A percentile compares a stretch with the other conserved stretches of the same genome.
These are phyloP conservation scores for Pedionomus torquatus DNA, from an alignment of 2,113 vertebrate genomes.

Conservation along the genomic window DNA sequence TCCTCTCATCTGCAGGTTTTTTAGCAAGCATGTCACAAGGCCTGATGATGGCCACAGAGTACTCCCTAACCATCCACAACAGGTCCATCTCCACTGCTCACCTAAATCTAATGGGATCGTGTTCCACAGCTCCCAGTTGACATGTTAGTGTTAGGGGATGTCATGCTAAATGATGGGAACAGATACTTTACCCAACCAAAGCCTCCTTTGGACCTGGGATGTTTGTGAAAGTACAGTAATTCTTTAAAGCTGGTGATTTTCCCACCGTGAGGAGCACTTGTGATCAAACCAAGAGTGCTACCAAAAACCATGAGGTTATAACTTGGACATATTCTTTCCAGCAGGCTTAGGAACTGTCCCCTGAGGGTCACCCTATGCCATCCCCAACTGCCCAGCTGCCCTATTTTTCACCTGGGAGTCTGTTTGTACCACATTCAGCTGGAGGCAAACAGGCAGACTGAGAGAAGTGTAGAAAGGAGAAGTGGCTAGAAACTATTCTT, in stretches of 20 bases:
- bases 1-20: not conserved
- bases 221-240: not conserved
- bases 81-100: not conserved
- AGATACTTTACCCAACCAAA: not conserved
- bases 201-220: not conserved
- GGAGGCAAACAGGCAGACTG: not conserved
- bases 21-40: not conserved
- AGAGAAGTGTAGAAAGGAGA: not conserved
- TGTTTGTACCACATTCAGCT: not conserved
- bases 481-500: not conserved
- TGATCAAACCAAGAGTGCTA: not conserved
- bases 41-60: not conserved
- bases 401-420: not conserved
- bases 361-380: accelerated
- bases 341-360: not conserved
- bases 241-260: not conserved
- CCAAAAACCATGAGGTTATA: not conserved
- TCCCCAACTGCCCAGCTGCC: not conserved
- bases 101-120: not conserved
- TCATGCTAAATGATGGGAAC: not conserved
- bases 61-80: not conserved
- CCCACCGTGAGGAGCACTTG: not conserved
- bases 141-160: accelerated
- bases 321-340: not conserved
- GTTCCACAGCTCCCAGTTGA: not conserved